Percentiles rank a stretch among this genome's conserved stretches.
phyloP scores from a whole-genome alignment of 92 coral and sea anemone genomes.

The Heliopora coerulea region DNA sequence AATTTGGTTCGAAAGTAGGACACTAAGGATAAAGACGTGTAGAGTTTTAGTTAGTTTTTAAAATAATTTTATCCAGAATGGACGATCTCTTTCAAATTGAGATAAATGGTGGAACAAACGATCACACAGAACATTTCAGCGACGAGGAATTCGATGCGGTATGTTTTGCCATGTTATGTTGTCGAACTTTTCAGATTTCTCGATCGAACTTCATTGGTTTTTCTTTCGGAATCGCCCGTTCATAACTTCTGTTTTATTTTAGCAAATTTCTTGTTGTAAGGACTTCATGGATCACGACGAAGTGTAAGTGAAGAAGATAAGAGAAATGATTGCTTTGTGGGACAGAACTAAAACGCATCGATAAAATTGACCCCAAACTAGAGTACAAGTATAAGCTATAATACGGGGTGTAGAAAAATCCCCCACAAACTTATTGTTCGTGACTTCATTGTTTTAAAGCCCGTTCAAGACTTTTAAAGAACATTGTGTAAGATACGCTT shows the following conservation, averaged over 20 bases:
- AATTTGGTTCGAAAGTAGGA: constrained; percentile 1
- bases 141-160: constrained; percentile 95
- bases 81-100: constrained; percentile 92
- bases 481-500: no score
- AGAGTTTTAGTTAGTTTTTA: constrained; percentile 58
- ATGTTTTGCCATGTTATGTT: constrained; percentile 18
- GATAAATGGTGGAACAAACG: constrained; percentile 78
- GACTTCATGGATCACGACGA: constrained; percentile 27
- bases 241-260: constrained; percentile 15
- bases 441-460: no score
- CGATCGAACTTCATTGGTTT: constrained; percentile 23
- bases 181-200: constrained; percentile 8
- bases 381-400: no score
- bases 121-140: constrained; percentile 66
- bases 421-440: no score
- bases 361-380: no score
- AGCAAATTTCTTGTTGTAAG: constrained; percentile 34
- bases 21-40: neutral
- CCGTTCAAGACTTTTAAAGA: no score
- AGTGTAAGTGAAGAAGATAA: neutral
- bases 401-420: no score
- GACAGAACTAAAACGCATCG: neutral
- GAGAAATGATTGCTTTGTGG: neutral
- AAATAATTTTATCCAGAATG: constrained; percentile 63
- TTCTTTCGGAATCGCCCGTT: constrained; percentile 9